phyloP scores from a whole-genome alignment of 1,140 invertebrate genomes.

The Manduca sexta region DNA sequence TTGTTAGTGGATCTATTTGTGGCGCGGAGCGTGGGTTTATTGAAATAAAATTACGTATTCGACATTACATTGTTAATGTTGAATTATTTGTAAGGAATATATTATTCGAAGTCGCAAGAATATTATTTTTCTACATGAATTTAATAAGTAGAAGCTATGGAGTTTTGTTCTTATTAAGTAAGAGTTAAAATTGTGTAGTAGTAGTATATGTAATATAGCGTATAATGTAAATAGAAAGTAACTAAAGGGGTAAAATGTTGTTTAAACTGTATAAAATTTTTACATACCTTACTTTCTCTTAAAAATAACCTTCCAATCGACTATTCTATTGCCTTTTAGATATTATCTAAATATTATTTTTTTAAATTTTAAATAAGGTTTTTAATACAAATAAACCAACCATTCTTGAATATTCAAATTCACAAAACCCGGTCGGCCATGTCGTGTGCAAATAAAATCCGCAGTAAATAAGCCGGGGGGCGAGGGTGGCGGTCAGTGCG shows the following conservation, averaged over 20 bases:
- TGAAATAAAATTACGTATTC: slow-evolving; percentile 6
- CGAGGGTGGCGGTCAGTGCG: slow-evolving; percentile 49
- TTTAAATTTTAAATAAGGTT: neutral
- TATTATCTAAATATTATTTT: too few relatives aligned
- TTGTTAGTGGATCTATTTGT: slow-evolving; percentile 39
- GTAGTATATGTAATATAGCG: too few relatives aligned
- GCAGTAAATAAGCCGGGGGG: slow-evolving; percentile 39
- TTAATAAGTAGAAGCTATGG: neutral
- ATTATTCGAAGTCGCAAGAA: neutral
- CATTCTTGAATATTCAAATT: neutral
- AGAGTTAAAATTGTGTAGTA: neutral
- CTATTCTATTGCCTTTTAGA: too few relatives aligned
- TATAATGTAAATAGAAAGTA: too few relatives aligned
- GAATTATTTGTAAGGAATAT: neutral
- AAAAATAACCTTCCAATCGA: too few relatives aligned
- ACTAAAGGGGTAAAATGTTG: too few relatives aligned
- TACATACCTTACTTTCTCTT: too few relatives aligned
- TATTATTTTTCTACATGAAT: neutral
- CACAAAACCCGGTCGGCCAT: slow-evolving; percentile 24
- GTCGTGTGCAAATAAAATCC: slow-evolving; percentile 44
- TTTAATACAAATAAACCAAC: too few relatives aligned
- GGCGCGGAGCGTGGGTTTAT: slow-evolving; percentile 24
- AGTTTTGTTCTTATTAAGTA: too few relatives aligned
- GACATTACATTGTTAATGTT: slow-evolving; percentile 6
- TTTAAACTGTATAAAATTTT: too few relatives aligned